phyloP scores from a whole-genome alignment of 2,113 vertebrate species.

The Naja naja region DNA sequence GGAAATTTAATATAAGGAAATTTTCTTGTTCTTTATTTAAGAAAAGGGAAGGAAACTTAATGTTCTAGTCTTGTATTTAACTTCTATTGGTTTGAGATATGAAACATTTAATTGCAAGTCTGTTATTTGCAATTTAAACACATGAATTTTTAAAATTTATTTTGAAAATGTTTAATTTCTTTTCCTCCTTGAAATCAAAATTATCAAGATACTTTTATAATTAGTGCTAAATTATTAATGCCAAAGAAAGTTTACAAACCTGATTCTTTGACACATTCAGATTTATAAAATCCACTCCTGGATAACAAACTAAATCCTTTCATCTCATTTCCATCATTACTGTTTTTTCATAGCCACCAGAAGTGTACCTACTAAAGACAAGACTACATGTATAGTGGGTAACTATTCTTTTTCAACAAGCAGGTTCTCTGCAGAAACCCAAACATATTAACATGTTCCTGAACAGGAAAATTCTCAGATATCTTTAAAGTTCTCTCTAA shows the following conservation, averaged over 20 bases:
- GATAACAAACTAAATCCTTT: background rate
- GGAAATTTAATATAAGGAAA: background rate
- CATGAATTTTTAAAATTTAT: background rate
- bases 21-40: background rate
- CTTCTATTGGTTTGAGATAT: background rate
- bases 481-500: constrained; percentile 9
- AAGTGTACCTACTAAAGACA: constrained; percentile 22
- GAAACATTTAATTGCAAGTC: background rate
- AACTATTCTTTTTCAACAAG: background rate
- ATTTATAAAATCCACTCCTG: background rate
- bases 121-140: background rate
- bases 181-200: background rate
- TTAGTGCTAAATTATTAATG: background rate
- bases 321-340: constrained; percentile 18
- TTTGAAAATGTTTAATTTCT: background rate
- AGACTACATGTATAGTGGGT: background rate
- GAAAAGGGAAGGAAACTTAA: background rate
- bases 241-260: background rate
- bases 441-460: constrained; percentile 17
- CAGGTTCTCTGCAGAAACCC: background rate
- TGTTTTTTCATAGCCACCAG: background rate
- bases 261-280: constrained; percentile 13
- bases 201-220: background rate
- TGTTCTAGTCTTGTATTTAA: background rate
- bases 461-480: background rate